Evolutionary conservation across 2,888 invertebrate species (phyloP), one percentile per base, ranked within the genome.

Genomic region (Trilocha varians): DNA sequence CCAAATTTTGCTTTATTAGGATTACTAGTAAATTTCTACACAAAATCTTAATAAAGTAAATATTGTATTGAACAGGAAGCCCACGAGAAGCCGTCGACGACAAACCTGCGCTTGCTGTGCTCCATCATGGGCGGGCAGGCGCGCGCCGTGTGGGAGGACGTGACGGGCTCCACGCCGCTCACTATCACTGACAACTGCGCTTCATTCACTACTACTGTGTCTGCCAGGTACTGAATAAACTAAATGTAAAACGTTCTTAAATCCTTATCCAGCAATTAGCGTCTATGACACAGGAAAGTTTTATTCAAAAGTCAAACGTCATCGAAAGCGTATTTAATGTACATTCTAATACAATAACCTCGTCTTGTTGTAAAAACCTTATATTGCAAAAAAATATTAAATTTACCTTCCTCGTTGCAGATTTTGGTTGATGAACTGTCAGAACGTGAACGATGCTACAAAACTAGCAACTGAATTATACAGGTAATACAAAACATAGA

Each of bases 391-490:
- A 33, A 9, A 13, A 11, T 11, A 5, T 35, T 16, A 36, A 36
- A 5, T 13, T 32, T 1, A 8, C 39, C 13, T 38, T 34, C 33
- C 39, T 51, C 17, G 14, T 49, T 66, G n/a, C 63, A 90, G 97
- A 68, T 99, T 99, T 80, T 99, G 99, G 98, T 87, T 99, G 46
- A 98, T 99, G 94, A 99, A 99, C 78, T 99, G 98, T 66, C 90
- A 96, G 51, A 98, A 98, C 73, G 93, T 98, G 15, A 89, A 93
- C 44, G 98, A 99, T 65, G 97, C 98, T 0, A 95, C 97, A 5
- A 93, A 95, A 74, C 93, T 99, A 91, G 99, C 99, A 1, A 97
- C 97, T 0, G 98, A 98, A 65, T 87, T 99, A 32, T 99, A 99
- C 85, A 91, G 93, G 68, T 97, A 93, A 79, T n/a, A 35, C n/a